Evolutionary conservation across 2,888 invertebrate genomes (phyloP).

Genomic region (Gasteruption jaculator): DNA sequence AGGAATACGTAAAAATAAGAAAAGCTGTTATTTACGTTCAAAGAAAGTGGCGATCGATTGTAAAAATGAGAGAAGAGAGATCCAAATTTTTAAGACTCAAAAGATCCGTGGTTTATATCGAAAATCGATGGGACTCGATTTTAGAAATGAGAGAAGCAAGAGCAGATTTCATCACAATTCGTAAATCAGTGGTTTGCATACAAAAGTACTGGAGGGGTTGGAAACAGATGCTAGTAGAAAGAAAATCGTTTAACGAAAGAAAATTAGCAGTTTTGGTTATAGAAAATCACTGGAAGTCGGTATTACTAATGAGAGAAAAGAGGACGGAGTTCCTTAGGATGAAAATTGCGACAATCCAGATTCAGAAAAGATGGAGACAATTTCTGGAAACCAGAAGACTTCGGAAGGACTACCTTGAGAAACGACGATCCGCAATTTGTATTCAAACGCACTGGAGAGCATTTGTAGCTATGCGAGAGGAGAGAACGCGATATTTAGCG

Average conservation of each 20-base stretch:
- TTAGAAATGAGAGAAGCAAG: too few species aligned
- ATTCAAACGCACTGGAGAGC: conserved; percentile 16
- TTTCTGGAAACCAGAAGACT: conserved; percentile 18
- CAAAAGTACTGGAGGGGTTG: too few species aligned
- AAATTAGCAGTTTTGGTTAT: conserved; percentile 7
- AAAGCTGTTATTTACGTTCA: conserved; percentile 28
- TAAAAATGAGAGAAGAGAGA: too few species aligned
- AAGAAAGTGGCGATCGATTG: conserved; percentile 23
- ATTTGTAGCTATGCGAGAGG: not conserved
- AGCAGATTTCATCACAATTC: too few species aligned
- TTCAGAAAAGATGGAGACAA: conserved; percentile 30
- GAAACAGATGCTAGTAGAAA: too few species aligned
- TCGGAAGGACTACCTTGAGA: not conserved
- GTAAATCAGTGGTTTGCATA: too few species aligned
- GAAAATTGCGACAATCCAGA: conserved; percentile 28
- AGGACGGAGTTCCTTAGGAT: conserved; percentile 33
- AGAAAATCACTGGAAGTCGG: conserved; percentile 35
- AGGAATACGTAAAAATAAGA: conserved; percentile 19
- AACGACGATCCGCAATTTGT: conserved; percentile 3
- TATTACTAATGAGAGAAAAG: conserved; percentile 9
- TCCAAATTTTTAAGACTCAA: conserved; percentile 4
- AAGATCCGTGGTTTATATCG: conserved; percentile 20
- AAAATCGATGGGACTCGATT: too few species aligned
- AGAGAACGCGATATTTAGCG: conserved; percentile 1
- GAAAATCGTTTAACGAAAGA: too few species aligned